These are phyloP conservation scores for Urocitellus parryii DNA, from an alignment of 2,113 vertebrate genomes.

Conservation along the genomic window DNA sequence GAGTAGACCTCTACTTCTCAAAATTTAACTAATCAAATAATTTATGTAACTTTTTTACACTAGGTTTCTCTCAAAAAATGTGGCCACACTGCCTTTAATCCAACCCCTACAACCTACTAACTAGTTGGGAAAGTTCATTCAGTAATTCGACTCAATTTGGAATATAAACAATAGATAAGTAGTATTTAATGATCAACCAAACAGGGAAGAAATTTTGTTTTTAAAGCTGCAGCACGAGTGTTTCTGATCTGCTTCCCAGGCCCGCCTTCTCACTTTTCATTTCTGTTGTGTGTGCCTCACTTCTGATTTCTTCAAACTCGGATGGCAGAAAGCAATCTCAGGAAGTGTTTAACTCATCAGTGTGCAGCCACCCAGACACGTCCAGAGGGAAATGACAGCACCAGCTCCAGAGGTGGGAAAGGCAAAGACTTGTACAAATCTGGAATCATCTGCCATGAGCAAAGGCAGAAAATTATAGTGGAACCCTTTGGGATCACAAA, in stretches of 20 bases:
- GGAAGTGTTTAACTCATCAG: constrained; percentile 35
- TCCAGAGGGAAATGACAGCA: neutral
- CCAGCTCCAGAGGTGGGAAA: neutral
- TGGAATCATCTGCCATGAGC: neutral
- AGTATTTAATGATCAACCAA: neutral
- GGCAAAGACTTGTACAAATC: constrained; percentile 32
- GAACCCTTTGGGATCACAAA: constrained; percentile 12
- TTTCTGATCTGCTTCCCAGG: neutral
- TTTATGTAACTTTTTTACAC: neutral
- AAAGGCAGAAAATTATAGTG: constrained; percentile 62
- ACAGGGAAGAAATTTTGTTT: neutral
- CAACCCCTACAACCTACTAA: neutral
- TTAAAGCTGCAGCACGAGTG: neutral
- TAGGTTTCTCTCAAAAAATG: neutral
- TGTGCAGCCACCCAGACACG: neutral
- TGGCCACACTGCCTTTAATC: neutral
- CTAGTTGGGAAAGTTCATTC: neutral
- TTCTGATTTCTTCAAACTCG: constrained; percentile 41
- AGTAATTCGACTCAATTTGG: neutral
- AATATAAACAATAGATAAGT: neutral
- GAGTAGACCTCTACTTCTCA: neutral
- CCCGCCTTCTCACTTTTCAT: neutral
- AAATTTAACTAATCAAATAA: neutral
- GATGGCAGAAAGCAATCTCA: constrained; percentile 36
- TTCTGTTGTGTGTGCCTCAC: neutral